Evolutionary conservation across 2,797 vertebrate genomes (phyloP), one percentile per base, ranked within the genome.

Genomic region (Helarctos malayanus): DNA sequence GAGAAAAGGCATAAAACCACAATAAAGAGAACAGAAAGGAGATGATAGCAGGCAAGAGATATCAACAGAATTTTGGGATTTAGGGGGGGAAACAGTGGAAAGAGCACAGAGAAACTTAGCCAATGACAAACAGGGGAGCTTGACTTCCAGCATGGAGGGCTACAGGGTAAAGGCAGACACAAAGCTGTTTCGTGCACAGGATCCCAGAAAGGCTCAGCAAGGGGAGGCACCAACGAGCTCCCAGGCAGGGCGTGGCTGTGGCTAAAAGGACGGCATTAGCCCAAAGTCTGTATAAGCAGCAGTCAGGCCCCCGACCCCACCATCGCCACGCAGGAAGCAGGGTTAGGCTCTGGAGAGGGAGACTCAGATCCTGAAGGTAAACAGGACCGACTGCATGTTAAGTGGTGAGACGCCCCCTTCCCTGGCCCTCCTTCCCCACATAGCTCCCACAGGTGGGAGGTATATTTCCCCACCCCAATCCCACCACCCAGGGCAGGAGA

Each of bases 31-130:
- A 79, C 4, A 38, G 57, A 79, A 61, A 57, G 13, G 18, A 59
- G 27, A 61, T 21, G 21, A 90, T 84, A 78, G 54, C 7, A 13
- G 23, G 16, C 12, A 63, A 56, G 75, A 91, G 9, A 57, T 25
- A 16, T 49, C 71, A 95, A 91, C 54, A 78, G 52, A 81, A 82
- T 41, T 41, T 89, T 49, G 47, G 1, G 47, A 86, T 83, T 75
- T 54, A 38, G 27, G 16, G 47, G 9, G 0, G 19, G n/a, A 32
- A 73, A 82, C 1, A 13, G 18, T 25, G 16, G 47, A 76, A 35
- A 16, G 5, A 71, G 27, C 38, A 69, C 5, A 27, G 23, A 80
- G 69, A 90, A 45, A 61, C 0, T n/a, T 27, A 71, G 49, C 63
- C 27, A 13, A 21, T 18, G 49, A 2, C 14, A 27, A 56, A 54